A percentile compares a stretch with the other conserved stretches of the same genome.
Evolutionary conservation across 1,140 invertebrate genomes (phyloP).

Genomic region (Helicoverpa armigera): DNA sequence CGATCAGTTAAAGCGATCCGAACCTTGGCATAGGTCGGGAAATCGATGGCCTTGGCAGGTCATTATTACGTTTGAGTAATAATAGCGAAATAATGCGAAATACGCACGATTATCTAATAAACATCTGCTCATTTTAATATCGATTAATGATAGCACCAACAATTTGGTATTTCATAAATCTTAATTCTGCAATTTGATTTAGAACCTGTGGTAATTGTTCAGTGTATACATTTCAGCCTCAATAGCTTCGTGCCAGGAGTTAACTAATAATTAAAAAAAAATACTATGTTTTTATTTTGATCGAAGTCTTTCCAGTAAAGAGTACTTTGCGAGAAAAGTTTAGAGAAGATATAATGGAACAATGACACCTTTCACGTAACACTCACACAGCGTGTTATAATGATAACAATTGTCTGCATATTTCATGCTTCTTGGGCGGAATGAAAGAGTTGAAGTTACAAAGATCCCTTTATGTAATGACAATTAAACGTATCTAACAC

Average conservation of each 20-base stretch:
- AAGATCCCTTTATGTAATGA: too few relatives aligned
- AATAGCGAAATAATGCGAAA: constrained; percentile 9
- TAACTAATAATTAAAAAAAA: too few relatives aligned
- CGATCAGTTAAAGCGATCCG: constrained; percentile 13
- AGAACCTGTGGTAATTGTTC: too few relatives aligned
- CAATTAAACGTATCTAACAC: too few relatives aligned
- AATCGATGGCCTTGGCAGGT: constrained; percentile 16
- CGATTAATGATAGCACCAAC: too few relatives aligned
- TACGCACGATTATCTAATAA: neutral
- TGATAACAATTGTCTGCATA: neutral
- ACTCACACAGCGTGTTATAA: neutral
- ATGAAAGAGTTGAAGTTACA: neutral
- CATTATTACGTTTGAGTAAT: constrained; percentile 28
- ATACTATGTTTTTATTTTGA: too few relatives aligned
- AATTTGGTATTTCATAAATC: too few relatives aligned
- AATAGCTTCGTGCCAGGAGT: too few relatives aligned
- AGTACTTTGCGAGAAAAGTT: neutral
- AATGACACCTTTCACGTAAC: constrained; percentile 8
- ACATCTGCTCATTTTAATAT: too few relatives aligned
- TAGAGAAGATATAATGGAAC: neutral
- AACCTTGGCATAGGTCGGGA: constrained; percentile 34
- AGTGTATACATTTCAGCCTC: too few relatives aligned
- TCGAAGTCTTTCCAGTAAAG: too few relatives aligned
- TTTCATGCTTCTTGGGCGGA: constrained; percentile 13
- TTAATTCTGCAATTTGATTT: too few relatives aligned